A percentile compares a stretch with the other conserved stretches of the same genome.
Evolutionary conservation across 2,113 vertebrate species (phyloP).

Genomic region (Vicugna pacos): DNA sequence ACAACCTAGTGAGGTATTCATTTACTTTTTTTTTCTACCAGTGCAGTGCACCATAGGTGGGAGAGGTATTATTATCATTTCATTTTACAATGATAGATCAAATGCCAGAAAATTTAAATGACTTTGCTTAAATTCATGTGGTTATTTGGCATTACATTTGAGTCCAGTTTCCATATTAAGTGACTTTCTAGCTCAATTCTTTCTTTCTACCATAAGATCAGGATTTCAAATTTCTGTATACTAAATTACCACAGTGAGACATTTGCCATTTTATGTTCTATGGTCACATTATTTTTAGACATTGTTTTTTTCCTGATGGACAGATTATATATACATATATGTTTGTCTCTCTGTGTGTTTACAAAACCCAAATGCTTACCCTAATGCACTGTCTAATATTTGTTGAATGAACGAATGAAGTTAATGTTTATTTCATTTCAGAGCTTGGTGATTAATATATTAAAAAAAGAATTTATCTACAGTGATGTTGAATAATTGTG

Average conservation of each 20-base stretch:
- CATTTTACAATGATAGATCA: neutral
- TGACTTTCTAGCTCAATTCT: neutral
- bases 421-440: slow-evolving; percentile 1
- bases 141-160: neutral
- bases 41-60: neutral
- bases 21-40: neutral
- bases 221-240: neutral
- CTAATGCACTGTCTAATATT: neutral
- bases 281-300: neutral
- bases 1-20: neutral
- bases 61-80: neutral
- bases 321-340: neutral
- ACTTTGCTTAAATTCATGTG: neutral
- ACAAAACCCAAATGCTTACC: neutral
- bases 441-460: neutral
- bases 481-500: neutral
- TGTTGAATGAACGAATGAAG: neutral
- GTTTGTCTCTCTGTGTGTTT: neutral
- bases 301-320: neutral
- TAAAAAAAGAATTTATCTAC: neutral
- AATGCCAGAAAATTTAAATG: slow-evolving; percentile 1
- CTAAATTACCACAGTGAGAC: neutral
- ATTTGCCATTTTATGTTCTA: neutral
- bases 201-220: neutral
- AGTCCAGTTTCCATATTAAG: neutral